Conservation (phyloP, 2,797 vertebrate genomes). For the Dermochelys coriacea region DNA sequence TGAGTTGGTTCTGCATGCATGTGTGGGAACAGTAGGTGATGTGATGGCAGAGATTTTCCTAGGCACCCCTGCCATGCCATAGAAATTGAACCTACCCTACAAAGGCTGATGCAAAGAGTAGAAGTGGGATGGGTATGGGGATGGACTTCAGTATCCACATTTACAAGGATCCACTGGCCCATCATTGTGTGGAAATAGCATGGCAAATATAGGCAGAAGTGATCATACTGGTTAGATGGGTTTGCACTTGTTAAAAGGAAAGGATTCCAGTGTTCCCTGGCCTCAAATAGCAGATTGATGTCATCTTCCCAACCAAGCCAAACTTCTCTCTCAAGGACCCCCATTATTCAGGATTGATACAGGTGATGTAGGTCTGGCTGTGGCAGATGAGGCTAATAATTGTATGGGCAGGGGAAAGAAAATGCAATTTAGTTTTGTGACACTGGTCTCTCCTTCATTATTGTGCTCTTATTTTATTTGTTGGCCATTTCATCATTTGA, state of each 20-base stretch:
- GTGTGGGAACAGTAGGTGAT: no score
- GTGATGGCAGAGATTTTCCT: background rate
- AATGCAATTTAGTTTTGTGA: background rate
- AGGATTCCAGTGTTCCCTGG: background rate
- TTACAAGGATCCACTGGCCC: background rate
- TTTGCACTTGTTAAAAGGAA: background rate
- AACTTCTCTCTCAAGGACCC: background rate
- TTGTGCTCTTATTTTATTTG: background rate
- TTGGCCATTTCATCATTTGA: background rate
- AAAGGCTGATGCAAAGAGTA: background rate
- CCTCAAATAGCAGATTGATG: background rate
- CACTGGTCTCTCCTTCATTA: background rate
- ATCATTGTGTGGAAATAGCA: background rate
- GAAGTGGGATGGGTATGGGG: background rate
- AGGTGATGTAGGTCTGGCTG: background rate
- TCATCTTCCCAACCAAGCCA: background rate
- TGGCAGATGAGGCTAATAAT: background rate
- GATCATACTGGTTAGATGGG: no score
- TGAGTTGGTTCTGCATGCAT: background rate
- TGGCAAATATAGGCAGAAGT: background rate
- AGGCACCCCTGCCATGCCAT: no score
- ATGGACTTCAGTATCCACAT: background rate
- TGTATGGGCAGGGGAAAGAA: background rate
- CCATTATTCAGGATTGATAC: background rate
- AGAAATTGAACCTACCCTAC: background rate